A percentile compares a stretch with the other conserved stretches of the same genome.
Conservation (phyloP, 2,797 vertebrate species). For the Acipenser transmontanus region DNA sequence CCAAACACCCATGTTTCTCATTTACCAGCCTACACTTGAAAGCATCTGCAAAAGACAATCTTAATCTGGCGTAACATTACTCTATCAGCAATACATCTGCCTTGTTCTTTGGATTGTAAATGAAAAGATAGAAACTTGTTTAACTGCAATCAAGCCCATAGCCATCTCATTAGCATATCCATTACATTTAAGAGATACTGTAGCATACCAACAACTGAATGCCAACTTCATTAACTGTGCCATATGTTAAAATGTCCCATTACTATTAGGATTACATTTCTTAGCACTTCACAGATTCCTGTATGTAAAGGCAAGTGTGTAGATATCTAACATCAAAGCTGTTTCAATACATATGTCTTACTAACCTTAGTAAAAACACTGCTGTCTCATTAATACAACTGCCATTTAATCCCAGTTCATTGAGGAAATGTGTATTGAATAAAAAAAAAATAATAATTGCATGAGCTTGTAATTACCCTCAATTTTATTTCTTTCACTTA, state of each 20-base stretch:
- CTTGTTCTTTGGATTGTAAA: slow-evolving; percentile 38
- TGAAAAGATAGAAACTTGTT: slow-evolving; percentile 43
- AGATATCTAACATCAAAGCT: background rate
- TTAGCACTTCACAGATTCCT: background rate
- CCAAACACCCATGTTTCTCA: slow-evolving; percentile 46
- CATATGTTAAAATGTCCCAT: slow-evolving; percentile 14
- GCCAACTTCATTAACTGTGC: slow-evolving; percentile 9
- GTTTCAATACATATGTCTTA: too few species aligned
- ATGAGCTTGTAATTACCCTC: too few species aligned
- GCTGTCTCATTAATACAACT: too few species aligned
- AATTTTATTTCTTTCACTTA: too few species aligned
- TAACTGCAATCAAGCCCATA: slow-evolving; percentile 32
- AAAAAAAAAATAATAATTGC: too few species aligned
- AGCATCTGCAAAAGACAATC: slow-evolving; percentile 50
- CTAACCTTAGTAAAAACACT: too few species aligned
- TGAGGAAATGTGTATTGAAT: too few species aligned
- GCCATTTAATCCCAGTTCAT: too few species aligned
- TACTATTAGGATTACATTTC: too few species aligned
- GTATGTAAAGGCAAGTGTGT: background rate
- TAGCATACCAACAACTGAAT: background rate
- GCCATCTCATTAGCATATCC: slow-evolving; percentile 36
- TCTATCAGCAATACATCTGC: slow-evolving; percentile 55
- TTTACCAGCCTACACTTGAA: slow-evolving; percentile 39
- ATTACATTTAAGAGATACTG: slow-evolving; percentile 30
- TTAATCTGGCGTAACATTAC: slow-evolving; percentile 71